Evolutionary conservation across 2,888 invertebrate species (phyloP), one percentile per base, ranked within the genome.

Genomic region (Auanema freiburgensis): DNA sequence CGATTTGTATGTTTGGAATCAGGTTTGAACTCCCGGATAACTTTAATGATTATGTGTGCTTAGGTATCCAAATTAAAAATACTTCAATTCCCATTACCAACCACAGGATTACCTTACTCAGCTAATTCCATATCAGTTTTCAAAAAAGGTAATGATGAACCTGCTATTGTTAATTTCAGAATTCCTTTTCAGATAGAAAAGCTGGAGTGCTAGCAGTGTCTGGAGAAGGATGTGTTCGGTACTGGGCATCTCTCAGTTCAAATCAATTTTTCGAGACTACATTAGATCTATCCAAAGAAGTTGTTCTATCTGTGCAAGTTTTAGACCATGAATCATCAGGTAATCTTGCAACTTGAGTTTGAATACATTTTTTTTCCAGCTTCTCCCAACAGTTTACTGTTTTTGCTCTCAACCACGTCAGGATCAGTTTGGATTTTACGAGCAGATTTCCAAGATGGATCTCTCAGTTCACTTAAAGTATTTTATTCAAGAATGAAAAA

Each of bases 1-100:
- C 16, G 54, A 60, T 24, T 14, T 25, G 14, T 60, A 33, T 33
- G 60, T 49, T n/a, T 60, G 60, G 60, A 60, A 44, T 43, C 14
- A 53, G 25, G 24, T 10, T 16, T 16, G 24, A 53, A 16, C 4
- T n/a, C 6, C 18, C 3, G 23, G 6, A 54, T 25, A 8, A 8
- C 10, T 8, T 25, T 25, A 23, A 11, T 18, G 2, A 14, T 43
- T 21, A 46, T n/a, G 58, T 40, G 33, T 25, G 16, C 1, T 25
- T 46, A 18, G 14, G n/a, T 11, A 16, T 23, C n/a, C 24, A 57
- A 21, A 57, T 41, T 18, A 25, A 49, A 51, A n/a, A 18, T 40
- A 1, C 25, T 44, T 57, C 60, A 60, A 21, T 49, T 60, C 14
- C 23, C 23, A 33, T 49, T 60, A 14, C 60, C 60, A 3, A 12